Evolutionary conservation across 2,113 vertebrate genomes (phyloP), one percentile per base, ranked within the genome.

Genomic region (Eulemur rufifrons): DNA sequence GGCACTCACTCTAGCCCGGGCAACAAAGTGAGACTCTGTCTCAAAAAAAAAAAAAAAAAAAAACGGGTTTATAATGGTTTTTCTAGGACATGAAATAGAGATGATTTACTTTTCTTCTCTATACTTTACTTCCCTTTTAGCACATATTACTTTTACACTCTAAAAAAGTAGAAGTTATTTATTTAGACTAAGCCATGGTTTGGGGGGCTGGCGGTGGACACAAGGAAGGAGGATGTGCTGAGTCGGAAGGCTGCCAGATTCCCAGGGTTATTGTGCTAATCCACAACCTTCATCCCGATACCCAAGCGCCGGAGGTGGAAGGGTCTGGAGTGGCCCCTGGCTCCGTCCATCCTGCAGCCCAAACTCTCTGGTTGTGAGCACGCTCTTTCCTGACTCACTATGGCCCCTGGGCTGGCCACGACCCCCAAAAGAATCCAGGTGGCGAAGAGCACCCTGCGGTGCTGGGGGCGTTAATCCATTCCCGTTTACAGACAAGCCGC

Each of bases 391-490:
- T 95, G 95, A 97, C 82, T 96, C 96, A 97, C 23, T 61, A n/a
- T 8, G 78, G 74, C 42, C 78, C 71, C 91, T 89, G 86, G 85
- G 34, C 80, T 93, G 97, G 95, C 94, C 93, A 95, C 74, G 93
- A 91, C 83, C 82, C 93, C 89, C 91, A 81, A 89, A 94, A 93
- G 86, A 88, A 94, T 96, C 93, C 95, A 96, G 86, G 94, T 96
- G 97, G 97, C 96, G 37, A 77, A 92, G 69, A 80, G 59, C 45
- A 61, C 20, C 87, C 61, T 14, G 52, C 52, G 69, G 93, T 76
- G 37, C 39, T 45, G 17, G 64, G 84, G 91, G 39, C 39, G 89
- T 93, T 97, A n/a, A 96, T 96, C 96, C 97, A 96, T 97, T 97
- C 94, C 96, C 95, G 94, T 96, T 96, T 93, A 96, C 29, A 89